phyloP scores from a whole-genome alignment of 2,888 invertebrate genomes.

The Galeruca laticollis region DNA sequence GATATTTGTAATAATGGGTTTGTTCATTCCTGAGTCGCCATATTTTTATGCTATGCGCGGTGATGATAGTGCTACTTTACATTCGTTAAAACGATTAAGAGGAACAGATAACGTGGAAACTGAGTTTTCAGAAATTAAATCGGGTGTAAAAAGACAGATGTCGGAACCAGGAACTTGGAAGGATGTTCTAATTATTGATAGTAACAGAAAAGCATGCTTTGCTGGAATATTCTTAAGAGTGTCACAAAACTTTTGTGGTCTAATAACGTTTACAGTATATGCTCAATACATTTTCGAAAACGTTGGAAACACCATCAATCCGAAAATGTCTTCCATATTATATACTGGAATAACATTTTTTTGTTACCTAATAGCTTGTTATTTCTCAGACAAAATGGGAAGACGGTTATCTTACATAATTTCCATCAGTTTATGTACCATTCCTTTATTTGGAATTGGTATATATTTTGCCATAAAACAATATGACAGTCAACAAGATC shows the following conservation, averaged over 20 bases:
- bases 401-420: conserved; percentile 41
- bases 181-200: conserved; percentile 55
- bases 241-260: conserved; percentile 59
- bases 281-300: conserved; percentile 47
- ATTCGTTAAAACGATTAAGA: conserved; percentile 50
- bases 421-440: conserved; percentile 32
- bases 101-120: conserved; percentile 51
- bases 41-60: conserved; percentile 56
- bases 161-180: conserved; percentile 59
- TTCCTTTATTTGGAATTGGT: conserved; percentile 34
- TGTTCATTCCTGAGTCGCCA: conserved; percentile 72
- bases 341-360: conserved; percentile 35
- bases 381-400: conserved; percentile 40
- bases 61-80: conserved; percentile 49
- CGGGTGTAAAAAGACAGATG: conserved; percentile 56
- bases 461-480: conserved; percentile 42
- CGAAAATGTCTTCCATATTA: conserved; percentile 36
- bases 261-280: conserved; percentile 55
- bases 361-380: conserved; percentile 28
- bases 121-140: conserved; percentile 52
- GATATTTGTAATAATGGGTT: conserved; percentile 68
- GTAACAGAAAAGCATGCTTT: conserved; percentile 56
- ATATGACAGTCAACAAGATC: conserved; percentile 26
- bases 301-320: conserved; percentile 55
- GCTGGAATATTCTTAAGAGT: conserved; percentile 56